phyloP scores from a whole-genome alignment of 2,113 vertebrate genomes.

The Axis porcinus region DNA sequence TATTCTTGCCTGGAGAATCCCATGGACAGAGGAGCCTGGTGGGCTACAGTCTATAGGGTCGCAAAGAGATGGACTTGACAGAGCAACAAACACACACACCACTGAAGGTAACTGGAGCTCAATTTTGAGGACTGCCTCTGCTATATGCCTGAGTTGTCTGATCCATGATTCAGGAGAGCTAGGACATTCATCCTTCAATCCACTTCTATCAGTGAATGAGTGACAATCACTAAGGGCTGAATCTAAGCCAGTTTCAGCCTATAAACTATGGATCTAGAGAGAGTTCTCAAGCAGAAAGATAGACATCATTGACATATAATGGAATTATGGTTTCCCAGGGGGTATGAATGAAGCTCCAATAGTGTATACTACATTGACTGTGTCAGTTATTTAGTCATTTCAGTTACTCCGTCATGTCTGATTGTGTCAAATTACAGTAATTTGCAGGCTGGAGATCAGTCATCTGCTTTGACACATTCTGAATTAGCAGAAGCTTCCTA shows the following conservation, averaged over 20 bases:
- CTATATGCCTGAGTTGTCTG: neutral
- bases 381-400: neutral
- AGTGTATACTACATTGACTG: no score
- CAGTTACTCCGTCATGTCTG: neutral
- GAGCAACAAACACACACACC: neutral
- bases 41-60: neutral
- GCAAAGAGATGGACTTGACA: neutral
- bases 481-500: neutral
- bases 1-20: neutral
- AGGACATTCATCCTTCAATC: neutral
- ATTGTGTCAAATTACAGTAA: neutral
- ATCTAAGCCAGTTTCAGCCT: neutral
- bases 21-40: neutral
- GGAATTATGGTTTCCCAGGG: neutral
- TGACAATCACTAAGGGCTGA: neutral
- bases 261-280: neutral
- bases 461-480: neutral
- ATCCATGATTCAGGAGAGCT: neutral
- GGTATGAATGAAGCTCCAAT: neutral
- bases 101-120: neutral
- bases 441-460: neutral
- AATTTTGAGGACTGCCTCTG: neutral
- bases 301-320: neutral
- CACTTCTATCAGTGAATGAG: neutral
- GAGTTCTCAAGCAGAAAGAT: neutral